phyloP scores from a whole-genome alignment of 2,113 vertebrate species.

The Vidua macroura region DNA sequence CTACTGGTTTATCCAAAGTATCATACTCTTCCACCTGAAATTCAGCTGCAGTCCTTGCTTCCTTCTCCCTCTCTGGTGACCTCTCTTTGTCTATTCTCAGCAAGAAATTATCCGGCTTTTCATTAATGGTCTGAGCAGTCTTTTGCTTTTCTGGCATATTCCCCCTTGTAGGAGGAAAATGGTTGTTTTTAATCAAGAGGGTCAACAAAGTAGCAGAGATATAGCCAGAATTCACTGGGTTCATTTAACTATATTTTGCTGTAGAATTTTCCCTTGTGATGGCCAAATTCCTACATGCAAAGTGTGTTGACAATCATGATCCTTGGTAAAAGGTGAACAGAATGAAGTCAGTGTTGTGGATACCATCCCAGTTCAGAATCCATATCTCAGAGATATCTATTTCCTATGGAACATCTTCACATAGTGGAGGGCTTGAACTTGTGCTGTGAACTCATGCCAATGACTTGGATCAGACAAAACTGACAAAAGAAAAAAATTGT shows the following conservation, averaged over 20 bases:
- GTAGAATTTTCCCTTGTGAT: not conserved
- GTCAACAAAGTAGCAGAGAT: not conserved
- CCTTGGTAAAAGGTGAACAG: not conserved
- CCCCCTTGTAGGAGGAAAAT: not conserved
- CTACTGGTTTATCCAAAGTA: not conserved
- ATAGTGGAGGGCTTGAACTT: not conserved
- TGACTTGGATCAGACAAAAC: not conserved
- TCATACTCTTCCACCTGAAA: not conserved
- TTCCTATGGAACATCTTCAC: not conserved
- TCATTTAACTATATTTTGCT: not conserved
- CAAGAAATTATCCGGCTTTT: not conserved
- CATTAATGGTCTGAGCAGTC: not conserved
- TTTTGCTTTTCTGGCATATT: not conserved
- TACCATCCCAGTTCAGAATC: not conserved
- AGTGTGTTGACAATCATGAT: not conserved
- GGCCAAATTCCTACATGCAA: not conserved
- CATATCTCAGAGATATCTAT: not conserved
- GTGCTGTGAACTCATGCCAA: not conserved
- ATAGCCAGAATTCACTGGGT: not conserved
- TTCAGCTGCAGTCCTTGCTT: not conserved
- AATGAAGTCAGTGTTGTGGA: not conserved
- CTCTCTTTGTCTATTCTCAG: not conserved
- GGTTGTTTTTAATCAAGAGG: not conserved
- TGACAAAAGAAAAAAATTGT: not conserved
- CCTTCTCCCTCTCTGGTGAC: not conserved